Percentiles rank a stretch among this genome's conserved stretches.
These are phyloP conservation scores for Gasteruption jaculator DNA, from an alignment of 2,888 invertebrate genomes.

Conservation along the genomic window DNA sequence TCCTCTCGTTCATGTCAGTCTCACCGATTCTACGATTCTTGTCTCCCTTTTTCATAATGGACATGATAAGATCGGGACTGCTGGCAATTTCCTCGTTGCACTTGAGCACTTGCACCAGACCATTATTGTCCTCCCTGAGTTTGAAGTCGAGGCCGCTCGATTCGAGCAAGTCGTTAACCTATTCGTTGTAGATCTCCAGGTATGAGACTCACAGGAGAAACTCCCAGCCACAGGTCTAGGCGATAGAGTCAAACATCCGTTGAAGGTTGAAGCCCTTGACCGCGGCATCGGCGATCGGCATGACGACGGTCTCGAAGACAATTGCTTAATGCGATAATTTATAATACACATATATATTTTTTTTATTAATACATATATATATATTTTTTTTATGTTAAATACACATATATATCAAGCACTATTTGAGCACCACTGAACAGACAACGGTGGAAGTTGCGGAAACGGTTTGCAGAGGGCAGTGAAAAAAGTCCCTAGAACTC, in stretches of 20 bases:
- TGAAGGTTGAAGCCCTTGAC: slow-evolving; percentile 72
- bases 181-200: slow-evolving; percentile 87
- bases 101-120: slow-evolving; percentile 63
- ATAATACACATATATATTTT: too few species aligned
- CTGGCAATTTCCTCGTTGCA: slow-evolving; percentile 64
- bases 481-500: too few species aligned
- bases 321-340: too few species aligned
- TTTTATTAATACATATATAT: too few species aligned
- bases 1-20: slow-evolving; percentile 84
- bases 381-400: too few species aligned
- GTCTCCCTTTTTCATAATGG: slow-evolving; percentile 61
- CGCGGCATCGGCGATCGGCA: slow-evolving; percentile 68
- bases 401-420: too few species aligned
- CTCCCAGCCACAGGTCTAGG: slow-evolving; percentile 61
- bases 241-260: slow-evolving; percentile 66
- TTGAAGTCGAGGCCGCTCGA: slow-evolving; percentile 60
- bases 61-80: slow-evolving; percentile 60
- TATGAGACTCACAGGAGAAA: slow-evolving; percentile 79
- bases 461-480: too few species aligned
- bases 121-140: slow-evolving; percentile 61
- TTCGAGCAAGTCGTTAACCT: slow-evolving; percentile 72
- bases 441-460: too few species aligned
- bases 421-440: too few species aligned
- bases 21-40: slow-evolving; percentile 69
- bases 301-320: slow-evolving; percentile 66